Base-by-base conservation (phyloP, 1,140 invertebrate genomes). In the Solen grandis region DNA sequence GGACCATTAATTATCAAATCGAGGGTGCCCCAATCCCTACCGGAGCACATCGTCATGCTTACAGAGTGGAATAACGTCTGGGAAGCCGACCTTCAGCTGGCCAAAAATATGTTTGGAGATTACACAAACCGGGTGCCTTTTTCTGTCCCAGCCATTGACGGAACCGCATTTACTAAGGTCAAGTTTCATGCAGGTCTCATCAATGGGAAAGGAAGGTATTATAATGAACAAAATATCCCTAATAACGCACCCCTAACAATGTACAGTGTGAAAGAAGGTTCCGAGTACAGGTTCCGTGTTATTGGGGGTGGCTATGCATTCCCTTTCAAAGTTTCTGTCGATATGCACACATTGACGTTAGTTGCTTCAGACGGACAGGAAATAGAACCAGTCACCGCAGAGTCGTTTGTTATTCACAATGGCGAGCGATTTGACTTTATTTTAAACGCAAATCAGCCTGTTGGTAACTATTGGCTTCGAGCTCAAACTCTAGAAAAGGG, bases 391-490 rank as follows among this genome's bases (percentile, higher is more conserved):
- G 92, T 96, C 66, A 94, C 94, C 92, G 80, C 63, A 1, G 86
- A 88, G 5, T 80, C 52, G 10, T 33, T 88, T 22, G 60, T 86
- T 13, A 73, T 88, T 25, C 38, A 81, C 65, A 57, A 86, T 0
- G 97, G 97, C 0, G 97, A 98, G 90, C 92, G 97, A 62, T 97
- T 96, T 88, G 97, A 98, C 87, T 96, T 98, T 87, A 93, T 97
- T 0, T 59, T 98, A 0, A 93, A 95, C 46, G 95, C 96, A 22
- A 94, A 95, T 87, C 94, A 95, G 83, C 88, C 94, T 1, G 93
- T 95, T 1, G 94, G 93, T 41, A 96, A 85, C 41, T 98, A 97
- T 90, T 97, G 96, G 96, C 95, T 97, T 46, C 93, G 96, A 31
- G 96, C 96, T 10, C 75, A 72, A 62, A 84, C 79, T 10, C 22